These are phyloP conservation scores for Marasmarcha lunaedactyla DNA, from an alignment of 2,888 invertebrate species.

Conservation along the genomic window DNA sequence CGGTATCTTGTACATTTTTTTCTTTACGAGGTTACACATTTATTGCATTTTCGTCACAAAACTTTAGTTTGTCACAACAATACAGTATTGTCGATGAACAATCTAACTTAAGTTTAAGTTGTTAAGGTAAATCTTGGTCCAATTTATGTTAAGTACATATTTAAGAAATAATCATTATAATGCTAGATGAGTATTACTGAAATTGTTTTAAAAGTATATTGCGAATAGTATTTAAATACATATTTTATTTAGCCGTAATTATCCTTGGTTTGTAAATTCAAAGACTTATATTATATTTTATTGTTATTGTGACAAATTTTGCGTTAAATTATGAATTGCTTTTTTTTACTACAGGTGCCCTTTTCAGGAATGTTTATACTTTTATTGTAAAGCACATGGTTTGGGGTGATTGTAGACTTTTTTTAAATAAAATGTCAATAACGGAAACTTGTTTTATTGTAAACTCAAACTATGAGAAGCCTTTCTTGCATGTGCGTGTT, in stretches of 20 bases:
- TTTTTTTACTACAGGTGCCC: background rate
- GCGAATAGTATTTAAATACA: too few relatives aligned
- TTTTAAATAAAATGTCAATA: conserved; percentile 49
- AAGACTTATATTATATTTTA: too few relatives aligned
- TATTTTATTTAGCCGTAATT: too few relatives aligned
- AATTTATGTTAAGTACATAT: conserved; percentile 37
- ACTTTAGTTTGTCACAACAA: background rate
- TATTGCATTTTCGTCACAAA: too few relatives aligned
- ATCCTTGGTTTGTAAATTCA: too few relatives aligned
- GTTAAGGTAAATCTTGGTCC: conserved; percentile 30
- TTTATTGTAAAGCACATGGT: conserved; percentile 23
- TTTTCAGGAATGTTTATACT: background rate
- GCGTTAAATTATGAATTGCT: too few relatives aligned
- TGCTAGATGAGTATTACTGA: background rate
- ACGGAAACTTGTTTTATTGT: conserved; percentile 19
- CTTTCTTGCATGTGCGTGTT: too few relatives aligned
- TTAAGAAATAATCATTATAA: background rate
- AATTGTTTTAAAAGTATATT: background rate
- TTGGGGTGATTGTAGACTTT: conserved; percentile 64
- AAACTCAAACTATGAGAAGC: too few relatives aligned
- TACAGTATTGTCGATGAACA: background rate
- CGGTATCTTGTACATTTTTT: too few relatives aligned
- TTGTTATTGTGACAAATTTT: too few relatives aligned
- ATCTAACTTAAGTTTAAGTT: background rate
- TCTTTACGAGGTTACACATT: too few relatives aligned